Conservation (phyloP, 2,888 invertebrate genomes). For the Malthinus seriepunctatus region DNA sequence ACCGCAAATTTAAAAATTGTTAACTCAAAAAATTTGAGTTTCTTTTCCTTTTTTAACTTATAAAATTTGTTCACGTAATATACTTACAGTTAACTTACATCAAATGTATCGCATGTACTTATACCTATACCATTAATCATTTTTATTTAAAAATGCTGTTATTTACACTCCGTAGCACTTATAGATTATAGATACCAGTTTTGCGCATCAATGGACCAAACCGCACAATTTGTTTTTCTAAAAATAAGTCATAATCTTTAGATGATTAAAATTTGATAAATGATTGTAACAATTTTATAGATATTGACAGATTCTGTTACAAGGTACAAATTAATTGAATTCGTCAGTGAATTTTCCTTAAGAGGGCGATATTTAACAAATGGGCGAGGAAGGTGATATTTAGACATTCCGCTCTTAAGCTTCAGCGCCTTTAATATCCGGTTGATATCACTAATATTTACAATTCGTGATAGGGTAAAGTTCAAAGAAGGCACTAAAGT, state of each 20-base stretch:
- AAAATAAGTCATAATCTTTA: conserved; percentile 23
- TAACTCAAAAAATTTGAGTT: neutral
- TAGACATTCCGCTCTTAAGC: no score
- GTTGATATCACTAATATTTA: no score
- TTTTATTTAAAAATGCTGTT: conserved; percentile 17
- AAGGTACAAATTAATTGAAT: no score
- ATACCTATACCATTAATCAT: conserved; percentile 1
- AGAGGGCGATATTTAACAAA: no score
- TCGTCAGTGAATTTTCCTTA: no score
- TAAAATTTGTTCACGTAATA: conserved; percentile 1
- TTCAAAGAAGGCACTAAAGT: no score
- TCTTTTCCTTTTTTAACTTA: neutral
- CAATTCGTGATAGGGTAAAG: no score
- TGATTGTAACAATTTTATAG: no score
- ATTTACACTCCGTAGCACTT: conserved; percentile 27
- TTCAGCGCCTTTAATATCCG: no score
- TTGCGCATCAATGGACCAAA: conserved; percentile 32
- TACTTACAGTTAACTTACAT: neutral
- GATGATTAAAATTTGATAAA: neutral
- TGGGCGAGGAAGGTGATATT: no score
- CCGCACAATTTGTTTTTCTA: conserved; percentile 26
- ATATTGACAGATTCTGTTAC: no score
- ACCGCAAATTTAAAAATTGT: neutral
- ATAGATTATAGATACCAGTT: conserved; percentile 30
- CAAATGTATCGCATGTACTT: neutral